Base-by-base conservation (phyloP, 2,113 vertebrate genomes). In the Arenaria interpres region DNA sequence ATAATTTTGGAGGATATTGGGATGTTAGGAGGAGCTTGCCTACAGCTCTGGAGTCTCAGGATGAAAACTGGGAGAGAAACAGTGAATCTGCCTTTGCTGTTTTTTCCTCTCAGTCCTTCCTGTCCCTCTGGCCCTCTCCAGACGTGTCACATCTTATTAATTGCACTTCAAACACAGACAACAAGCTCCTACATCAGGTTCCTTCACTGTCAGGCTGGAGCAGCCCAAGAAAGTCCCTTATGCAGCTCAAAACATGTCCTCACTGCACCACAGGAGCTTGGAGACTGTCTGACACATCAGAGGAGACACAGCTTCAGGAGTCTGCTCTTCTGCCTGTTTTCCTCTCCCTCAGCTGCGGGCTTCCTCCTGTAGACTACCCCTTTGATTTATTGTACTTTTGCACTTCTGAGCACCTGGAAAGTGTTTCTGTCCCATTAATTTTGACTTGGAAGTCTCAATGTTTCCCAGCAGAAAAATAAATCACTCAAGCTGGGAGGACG, bases 341-440 rank as follows among this genome's bases (percentile, higher is more conserved):
- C 13, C 30, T n/a, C 48, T 90, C 39, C 33, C 32, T 56, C 1
- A 9, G n/a, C 62, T 59, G 3, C 2, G 4, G 79, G 63, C 32
- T 67, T 85, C 77, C 43, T 92, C 72, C 53, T 82, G 35, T 41
- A 72, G 67, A 20, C 87, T 77, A 59, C 23, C 15, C 32, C 62
- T 54, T 73, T 96, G 92, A 97, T 95, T 92, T 95, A 97, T 85
- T 71, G 62, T 25, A 50, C 66, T 79, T 89, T 67, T 83, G 86
- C 76, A 81, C 84, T 95, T 80, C 35, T 21, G 62, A 96, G 91
- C 95, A 96, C 93, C 90, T 97, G 95, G 90, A 96, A 97, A 96
- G 73, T 71, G 66, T 60, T 97, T 94, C 51, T 89, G 17, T 81
- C 74, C 67, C 86, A 96, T 97, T 96, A 94, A 93, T 97, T 95